Evolutionary conservation across 1,140 invertebrate genomes (phyloP).

Genomic region (Ceratosolen fusciceps): DNA sequence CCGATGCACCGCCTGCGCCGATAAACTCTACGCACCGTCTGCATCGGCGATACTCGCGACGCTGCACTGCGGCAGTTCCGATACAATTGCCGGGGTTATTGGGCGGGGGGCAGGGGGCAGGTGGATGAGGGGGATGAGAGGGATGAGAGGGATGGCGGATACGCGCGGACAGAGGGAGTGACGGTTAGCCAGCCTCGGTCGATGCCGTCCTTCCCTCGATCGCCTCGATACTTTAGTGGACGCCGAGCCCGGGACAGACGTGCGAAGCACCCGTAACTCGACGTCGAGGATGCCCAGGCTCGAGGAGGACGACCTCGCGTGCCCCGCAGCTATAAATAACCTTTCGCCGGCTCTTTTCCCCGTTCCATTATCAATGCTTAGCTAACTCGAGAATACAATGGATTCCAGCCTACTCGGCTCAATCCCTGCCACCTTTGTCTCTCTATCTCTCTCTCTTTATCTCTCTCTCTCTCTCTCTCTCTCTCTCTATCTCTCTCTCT

Average conservation of each 20-base stretch:
- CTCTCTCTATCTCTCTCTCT: no score
- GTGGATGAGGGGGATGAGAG: no score
- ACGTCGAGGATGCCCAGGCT: conserved; percentile 30
- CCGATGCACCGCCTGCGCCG: conserved; percentile 32
- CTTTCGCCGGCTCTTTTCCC: background rate
- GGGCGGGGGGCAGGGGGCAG: no score
- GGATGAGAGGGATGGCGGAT: no score
- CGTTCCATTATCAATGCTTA: background rate
- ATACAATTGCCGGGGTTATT: no score
- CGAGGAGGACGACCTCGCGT: conserved; percentile 23
- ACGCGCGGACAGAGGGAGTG: background rate
- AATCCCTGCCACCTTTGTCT: background rate
- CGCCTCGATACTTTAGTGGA: conserved; percentile 19
- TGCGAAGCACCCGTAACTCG: conserved; percentile 33
- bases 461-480: no score
- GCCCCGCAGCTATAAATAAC: conserved; percentile 19
- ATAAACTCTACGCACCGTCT: conserved; percentile 9
- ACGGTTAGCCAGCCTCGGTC: no score
- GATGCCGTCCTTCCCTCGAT: background rate
- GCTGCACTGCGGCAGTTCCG: conserved; percentile 38
- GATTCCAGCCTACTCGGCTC: background rate
- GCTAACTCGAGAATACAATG: background rate
- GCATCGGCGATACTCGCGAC: conserved; percentile 34
- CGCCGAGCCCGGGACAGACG: background rate
- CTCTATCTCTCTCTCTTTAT: no score